A percentile compares a stretch with the other conserved stretches of the same genome.
Evolutionary conservation across 2,113 vertebrate species (phyloP).

Genomic region (Podarcis raffonei): DNA sequence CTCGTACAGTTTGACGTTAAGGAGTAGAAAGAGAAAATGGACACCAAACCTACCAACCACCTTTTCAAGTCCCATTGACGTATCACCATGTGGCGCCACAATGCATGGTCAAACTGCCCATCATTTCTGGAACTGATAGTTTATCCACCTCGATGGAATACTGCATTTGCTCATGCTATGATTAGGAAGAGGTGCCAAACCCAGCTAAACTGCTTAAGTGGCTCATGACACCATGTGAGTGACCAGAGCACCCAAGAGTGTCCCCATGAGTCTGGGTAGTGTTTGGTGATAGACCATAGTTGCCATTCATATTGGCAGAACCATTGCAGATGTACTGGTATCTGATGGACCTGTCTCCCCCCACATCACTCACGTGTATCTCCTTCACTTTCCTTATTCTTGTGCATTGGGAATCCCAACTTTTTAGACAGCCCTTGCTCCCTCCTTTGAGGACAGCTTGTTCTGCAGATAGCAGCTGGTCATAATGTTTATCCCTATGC

Average conservation of each 20-base stretch:
- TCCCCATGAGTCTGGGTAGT: not conserved
- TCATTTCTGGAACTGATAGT: constrained; percentile 17
- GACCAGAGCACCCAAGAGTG: accelerated
- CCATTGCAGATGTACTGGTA: not conserved
- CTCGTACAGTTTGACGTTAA: no score
- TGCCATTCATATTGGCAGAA: not conserved
- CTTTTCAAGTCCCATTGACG: not conserved
- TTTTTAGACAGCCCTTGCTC: no score
- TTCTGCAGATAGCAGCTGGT: no score
- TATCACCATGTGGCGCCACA: not conserved
- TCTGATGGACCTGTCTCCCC: not conserved
- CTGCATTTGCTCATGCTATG: constrained; percentile 3
- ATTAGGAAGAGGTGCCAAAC: constrained; percentile 39
- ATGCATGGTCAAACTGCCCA: constrained; percentile 7
- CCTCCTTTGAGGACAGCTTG: no score
- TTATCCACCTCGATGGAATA: constrained; percentile 16
- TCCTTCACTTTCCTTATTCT: no score
- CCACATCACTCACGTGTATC: no score
- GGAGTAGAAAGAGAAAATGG: no score
- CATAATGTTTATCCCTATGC: no score
- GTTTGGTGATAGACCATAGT: not conserved
- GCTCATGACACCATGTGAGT: constrained; percentile 38
- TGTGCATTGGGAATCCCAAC: no score
- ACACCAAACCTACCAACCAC: not conserved
- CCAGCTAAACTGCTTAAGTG: constrained; percentile 38